A percentile compares a stretch with the other conserved stretches of the same genome.
phyloP scores from a whole-genome alignment of 2,113 vertebrate genomes.

The Toxostoma redivivum region DNA sequence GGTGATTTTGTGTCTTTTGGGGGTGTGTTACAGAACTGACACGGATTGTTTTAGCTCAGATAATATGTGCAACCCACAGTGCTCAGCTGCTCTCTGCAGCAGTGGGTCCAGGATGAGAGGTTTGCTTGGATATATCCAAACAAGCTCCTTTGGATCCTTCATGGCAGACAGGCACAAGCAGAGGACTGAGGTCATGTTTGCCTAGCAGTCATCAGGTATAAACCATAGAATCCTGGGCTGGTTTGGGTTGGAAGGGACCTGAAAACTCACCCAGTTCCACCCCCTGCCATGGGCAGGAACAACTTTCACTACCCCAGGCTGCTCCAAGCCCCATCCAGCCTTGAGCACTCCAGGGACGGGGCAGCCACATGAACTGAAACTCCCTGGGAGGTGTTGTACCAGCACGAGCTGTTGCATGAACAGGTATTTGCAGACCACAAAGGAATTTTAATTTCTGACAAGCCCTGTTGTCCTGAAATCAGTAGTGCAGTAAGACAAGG shows the following conservation, averaged over 20 bases:
- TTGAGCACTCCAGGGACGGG: background rate
- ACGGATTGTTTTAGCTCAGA: background rate
- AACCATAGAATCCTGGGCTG: background rate
- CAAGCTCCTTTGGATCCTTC: background rate
- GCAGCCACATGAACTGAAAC: background rate
- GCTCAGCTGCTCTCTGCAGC: rapidly evolving
- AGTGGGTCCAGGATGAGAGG: background rate
- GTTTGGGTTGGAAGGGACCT: background rate
- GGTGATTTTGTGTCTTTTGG: background rate
- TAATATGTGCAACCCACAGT: background rate
- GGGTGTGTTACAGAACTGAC: background rate
- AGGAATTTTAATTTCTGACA: background rate
- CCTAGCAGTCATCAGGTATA: background rate
- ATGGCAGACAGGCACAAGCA: background rate
- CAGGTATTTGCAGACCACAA: background rate
- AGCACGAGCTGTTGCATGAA: background rate
- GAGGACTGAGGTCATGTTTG: background rate
- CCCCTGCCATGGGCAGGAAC: background rate
- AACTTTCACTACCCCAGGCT: background rate
- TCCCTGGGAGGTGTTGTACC: background rate
- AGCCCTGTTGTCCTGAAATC: background rate
- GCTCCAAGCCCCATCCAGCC: background rate
- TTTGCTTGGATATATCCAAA: background rate
- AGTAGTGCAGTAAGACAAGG: background rate
- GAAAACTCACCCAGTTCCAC: background rate